Percentiles rank a stretch among this genome's conserved stretches.
Evolutionary conservation across 2,888 invertebrate genomes (phyloP).

Genomic region (Podabrus alpinus): DNA sequence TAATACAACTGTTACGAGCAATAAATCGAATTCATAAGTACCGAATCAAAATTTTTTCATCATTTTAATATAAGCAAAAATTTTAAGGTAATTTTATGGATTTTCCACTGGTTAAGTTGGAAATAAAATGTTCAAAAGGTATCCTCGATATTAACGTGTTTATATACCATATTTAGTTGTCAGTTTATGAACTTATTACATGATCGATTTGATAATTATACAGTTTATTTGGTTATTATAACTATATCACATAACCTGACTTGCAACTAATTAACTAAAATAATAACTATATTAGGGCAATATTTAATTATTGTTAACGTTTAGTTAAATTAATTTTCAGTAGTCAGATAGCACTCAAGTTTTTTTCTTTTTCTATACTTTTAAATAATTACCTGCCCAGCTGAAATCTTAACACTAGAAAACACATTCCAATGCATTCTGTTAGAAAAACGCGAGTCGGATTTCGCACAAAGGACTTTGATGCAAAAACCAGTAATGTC

Average conservation of each 20-base stretch:
- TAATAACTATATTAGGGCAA: background rate
- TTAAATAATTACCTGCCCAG: background rate
- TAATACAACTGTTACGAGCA: background rate
- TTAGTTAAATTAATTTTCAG: background rate
- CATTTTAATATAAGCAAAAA: background rate
- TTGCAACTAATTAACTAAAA: background rate
- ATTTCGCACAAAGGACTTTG: constrained; percentile 52
- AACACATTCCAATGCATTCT: constrained; percentile 47
- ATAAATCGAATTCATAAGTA: background rate
- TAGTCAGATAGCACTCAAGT: background rate
- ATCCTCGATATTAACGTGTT: background rate
- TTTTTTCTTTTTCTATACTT: background rate
- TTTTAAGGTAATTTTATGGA: background rate
- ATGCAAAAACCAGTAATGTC: constrained; percentile 50
- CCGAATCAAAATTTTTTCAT: background rate
- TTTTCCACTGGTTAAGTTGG: background rate
- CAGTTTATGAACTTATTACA: background rate
- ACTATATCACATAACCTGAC: background rate
- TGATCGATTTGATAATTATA: background rate
- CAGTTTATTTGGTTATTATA: background rate
- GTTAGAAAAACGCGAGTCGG: constrained; percentile 48
- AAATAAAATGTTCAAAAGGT: background rate
- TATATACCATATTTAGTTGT: background rate
- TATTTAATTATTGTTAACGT: background rate
- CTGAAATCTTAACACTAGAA: constrained; percentile 15